These are phyloP conservation scores for Alcis repandata DNA, from an alignment of 2,888 invertebrate species.

Conservation along the genomic window DNA sequence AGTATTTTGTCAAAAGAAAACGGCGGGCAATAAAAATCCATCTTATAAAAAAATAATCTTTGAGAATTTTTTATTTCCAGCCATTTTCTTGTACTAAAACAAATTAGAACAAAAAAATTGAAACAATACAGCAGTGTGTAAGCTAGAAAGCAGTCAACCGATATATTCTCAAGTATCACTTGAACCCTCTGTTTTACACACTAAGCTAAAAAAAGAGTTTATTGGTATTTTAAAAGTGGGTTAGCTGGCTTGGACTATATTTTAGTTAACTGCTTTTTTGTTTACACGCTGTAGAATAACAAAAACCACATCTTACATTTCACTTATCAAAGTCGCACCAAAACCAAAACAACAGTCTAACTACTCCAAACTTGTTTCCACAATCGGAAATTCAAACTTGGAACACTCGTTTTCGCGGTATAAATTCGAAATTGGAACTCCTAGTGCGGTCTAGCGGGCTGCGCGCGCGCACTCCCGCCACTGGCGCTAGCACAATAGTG, in stretches of 20 bases:
- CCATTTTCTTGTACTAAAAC: no score
- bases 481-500: slow-evolving; percentile 70
- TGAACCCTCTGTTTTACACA: no score
- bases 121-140: no score
- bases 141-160: no score
- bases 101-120: no score
- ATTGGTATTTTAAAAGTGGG: no score
- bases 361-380: slow-evolving; percentile 24
- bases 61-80: background rate
- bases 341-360: slow-evolving; percentile 12
- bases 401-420: slow-evolving; percentile 14
- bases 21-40: no score
- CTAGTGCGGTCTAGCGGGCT: slow-evolving; percentile 51
- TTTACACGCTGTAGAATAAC: background rate
- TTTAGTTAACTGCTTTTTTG: background rate
- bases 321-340: background rate
- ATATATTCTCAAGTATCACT: no score
- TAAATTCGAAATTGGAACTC: slow-evolving; percentile 32
- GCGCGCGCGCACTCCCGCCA: slow-evolving; percentile 68
- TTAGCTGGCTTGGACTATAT: no score
- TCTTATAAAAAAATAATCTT: background rate
- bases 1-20: background rate
- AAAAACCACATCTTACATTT: slow-evolving; percentile 22
- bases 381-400: slow-evolving; percentile 2
- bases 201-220: no score